Percentiles rank a stretch among this genome's conserved stretches.
Conservation (phyloP, 92 coral and sea anemone species). For the Palythoa caribaeorum region DNA sequence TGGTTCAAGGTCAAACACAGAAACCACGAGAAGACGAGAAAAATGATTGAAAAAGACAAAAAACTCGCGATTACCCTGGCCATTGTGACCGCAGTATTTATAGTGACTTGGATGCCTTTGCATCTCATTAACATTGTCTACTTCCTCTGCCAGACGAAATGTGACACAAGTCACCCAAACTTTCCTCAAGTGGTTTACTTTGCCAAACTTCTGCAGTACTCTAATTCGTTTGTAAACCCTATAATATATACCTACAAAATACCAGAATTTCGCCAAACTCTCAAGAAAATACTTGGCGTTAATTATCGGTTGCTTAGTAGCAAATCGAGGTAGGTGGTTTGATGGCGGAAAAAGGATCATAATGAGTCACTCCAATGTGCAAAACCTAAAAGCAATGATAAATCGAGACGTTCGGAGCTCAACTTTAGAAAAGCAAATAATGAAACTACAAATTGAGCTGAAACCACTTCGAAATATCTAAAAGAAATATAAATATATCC, state of each 20-base stretch:
- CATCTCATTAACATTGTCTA: conserved; percentile 40
- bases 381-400: too few relatives aligned
- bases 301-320: conserved; percentile 33
- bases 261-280: conserved; percentile 37
- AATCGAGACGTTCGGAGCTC: too few relatives aligned
- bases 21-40: conserved; percentile 46
- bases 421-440: too few relatives aligned
- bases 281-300: conserved; percentile 31
- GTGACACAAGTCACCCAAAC: neutral
- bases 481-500: too few relatives aligned
- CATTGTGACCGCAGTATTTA: conserved; percentile 31
- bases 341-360: neutral
- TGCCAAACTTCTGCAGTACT: conserved; percentile 41
- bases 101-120: conserved; percentile 38
- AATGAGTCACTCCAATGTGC: neutral
- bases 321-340: conserved; percentile 21
- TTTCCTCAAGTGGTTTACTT: conserved; percentile 40
- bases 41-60: conserved; percentile 46
- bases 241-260: conserved; percentile 44
- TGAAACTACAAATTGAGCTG: too few relatives aligned
- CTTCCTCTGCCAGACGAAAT: conserved; percentile 7
- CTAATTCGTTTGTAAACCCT: conserved; percentile 36
- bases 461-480: too few relatives aligned
- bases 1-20: conserved; percentile 48
- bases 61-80: conserved; percentile 43